Evolutionary conservation across 2,113 vertebrate species (phyloP).

Genomic region (Macquaria australasica): DNA sequence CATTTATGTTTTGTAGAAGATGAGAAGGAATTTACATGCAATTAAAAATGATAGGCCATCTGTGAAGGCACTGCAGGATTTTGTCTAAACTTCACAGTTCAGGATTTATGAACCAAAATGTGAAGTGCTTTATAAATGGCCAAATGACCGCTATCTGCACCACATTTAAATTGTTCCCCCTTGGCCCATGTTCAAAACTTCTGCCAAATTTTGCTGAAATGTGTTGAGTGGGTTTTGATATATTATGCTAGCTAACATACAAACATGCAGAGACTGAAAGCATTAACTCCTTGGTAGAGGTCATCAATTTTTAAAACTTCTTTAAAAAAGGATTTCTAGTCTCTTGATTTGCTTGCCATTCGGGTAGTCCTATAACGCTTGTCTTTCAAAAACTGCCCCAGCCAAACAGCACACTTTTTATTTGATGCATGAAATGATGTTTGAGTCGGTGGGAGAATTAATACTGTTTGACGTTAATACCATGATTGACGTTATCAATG

Average conservation of each 20-base stretch:
- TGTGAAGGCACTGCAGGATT: not conserved
- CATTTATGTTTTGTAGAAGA: not conserved
- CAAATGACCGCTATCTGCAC: not conserved
- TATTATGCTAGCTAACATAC: not conserved
- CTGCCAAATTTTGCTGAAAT: not conserved
- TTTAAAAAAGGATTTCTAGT: not conserved
- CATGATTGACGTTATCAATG: not conserved
- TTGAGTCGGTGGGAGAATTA: not conserved
- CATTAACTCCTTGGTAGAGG: not conserved
- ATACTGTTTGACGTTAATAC: not conserved
- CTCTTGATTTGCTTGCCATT: not conserved
- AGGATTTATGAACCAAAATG: not conserved
- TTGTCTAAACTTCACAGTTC: not conserved
- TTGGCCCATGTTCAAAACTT: not conserved
- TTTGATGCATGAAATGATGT: not conserved
- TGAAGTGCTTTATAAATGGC: not conserved
- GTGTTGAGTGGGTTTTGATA: not conserved
- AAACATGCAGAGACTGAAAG: not conserved
- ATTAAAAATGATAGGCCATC: not conserved
- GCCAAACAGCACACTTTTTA: not conserved
- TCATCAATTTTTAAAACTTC: not conserved
- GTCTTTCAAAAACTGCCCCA: not conserved
- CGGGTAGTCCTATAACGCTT: not conserved
- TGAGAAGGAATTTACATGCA: not conserved
- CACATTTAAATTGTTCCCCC: not conserved